Conservation (phyloP, 2,888 invertebrate genomes). For the Calameuta filiformis region DNA sequence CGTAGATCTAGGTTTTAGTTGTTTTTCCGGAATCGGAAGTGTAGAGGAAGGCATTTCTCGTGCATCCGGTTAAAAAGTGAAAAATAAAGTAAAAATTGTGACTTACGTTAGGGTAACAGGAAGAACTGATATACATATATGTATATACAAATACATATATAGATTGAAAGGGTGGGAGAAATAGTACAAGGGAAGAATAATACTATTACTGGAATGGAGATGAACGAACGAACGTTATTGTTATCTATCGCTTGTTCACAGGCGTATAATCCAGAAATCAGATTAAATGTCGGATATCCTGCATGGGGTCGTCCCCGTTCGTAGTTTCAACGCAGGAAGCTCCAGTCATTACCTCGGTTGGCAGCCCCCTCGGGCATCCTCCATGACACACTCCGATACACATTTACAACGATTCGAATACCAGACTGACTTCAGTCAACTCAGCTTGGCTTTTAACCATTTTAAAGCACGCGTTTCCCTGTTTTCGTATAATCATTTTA, state of each 20-base stretch:
- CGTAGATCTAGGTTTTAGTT: neutral
- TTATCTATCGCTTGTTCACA: slow-evolving; percentile 45
- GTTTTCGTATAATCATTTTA: slow-evolving; percentile 18
- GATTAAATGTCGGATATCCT: slow-evolving; percentile 66
- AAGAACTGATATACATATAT: no score
- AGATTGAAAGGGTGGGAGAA: neutral
- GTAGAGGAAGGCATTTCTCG: slow-evolving; percentile 7
- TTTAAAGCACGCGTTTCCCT: slow-evolving; percentile 4
- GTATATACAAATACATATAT: no score
- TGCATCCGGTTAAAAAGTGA: slow-evolving; percentile 18
- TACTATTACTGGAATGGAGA: slow-evolving; percentile 17
- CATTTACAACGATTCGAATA: slow-evolving; percentile 42
- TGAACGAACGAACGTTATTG: slow-evolving; percentile 34
- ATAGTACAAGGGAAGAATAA: slow-evolving; percentile 17
- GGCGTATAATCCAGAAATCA: slow-evolving; percentile 64
- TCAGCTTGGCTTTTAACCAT: neutral
- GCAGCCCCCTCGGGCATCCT: slow-evolving; percentile 57
- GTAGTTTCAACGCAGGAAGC: slow-evolving; percentile 55
- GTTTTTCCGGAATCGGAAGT: slow-evolving; percentile 26
- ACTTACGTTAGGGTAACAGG: no score
- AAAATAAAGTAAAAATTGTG: no score
- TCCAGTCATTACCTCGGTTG: slow-evolving; percentile 60
- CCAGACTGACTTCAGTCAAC: neutral
- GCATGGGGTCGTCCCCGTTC: slow-evolving; percentile 51
- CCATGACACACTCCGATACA: slow-evolving; percentile 59